Conservation (phyloP, 2,113 vertebrate species). For the Tauraco erythrolophus region DNA sequence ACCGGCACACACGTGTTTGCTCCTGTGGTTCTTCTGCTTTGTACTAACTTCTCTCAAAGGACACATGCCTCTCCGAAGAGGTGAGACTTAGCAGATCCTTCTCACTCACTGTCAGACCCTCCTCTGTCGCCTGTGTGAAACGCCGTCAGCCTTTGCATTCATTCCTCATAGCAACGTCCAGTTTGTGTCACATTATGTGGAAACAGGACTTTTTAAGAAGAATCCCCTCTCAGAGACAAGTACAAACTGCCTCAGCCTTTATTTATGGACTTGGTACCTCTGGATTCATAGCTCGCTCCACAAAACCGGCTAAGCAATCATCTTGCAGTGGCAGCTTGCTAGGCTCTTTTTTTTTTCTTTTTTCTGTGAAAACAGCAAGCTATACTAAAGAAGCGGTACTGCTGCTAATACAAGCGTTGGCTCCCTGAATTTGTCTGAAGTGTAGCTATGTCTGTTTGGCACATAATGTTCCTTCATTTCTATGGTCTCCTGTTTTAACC, state of each 20-base stretch:
- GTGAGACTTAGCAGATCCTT: neutral
- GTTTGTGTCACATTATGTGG: neutral
- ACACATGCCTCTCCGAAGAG: neutral
- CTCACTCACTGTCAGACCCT: neutral
- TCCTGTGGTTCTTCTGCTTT: neutral
- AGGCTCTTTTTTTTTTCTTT: neutral
- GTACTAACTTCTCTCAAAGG: neutral
- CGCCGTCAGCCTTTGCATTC: neutral
- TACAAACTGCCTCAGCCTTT: neutral
- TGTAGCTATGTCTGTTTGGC: neutral
- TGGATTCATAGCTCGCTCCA: neutral
- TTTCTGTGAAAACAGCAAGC: neutral
- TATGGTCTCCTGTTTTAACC: neutral
- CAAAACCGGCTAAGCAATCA: neutral
- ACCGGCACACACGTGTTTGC: neutral
- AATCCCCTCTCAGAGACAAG: neutral
- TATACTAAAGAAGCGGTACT: neutral
- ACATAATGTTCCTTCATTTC: neutral
- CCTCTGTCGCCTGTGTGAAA: neutral
- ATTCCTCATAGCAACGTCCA: neutral
- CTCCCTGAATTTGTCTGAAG: neutral
- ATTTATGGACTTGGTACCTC: neutral
- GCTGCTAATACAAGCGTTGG: neutral
- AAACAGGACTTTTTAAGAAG: neutral
- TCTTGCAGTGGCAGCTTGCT: neutral